phyloP scores from a whole-genome alignment of 2,797 vertebrate genomes.

The Mastacembelus armatus region DNA sequence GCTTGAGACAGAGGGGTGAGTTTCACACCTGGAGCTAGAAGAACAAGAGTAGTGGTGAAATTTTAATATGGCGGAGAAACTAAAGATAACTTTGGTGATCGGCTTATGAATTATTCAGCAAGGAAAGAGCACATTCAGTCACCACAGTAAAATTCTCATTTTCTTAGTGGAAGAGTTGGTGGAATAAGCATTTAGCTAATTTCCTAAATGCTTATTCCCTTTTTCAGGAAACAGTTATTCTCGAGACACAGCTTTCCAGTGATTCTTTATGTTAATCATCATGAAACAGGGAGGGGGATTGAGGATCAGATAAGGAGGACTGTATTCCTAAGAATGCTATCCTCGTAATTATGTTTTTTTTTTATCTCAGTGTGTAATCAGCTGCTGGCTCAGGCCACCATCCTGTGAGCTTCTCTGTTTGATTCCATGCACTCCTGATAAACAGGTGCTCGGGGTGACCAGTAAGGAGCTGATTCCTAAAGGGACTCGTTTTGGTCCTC shows the following conservation, averaged over 20 bases:
- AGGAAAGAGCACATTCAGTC: constrained; percentile 22
- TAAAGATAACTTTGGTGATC: constrained; percentile 54
- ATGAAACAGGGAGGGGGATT: constrained; percentile 11
- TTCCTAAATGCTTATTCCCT: constrained; percentile 2
- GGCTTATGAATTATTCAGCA: constrained; percentile 75
- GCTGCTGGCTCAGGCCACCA: constrained; percentile 10
- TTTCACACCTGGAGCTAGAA: constrained; percentile 78
- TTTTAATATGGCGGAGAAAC: constrained; percentile 72
- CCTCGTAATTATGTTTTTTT: constrained; percentile 50
- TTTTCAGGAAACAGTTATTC: constrained; percentile 9
- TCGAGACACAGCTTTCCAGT: constrained; percentile 8
- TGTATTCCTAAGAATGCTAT: constrained; percentile 28
- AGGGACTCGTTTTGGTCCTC: constrained; percentile 93
- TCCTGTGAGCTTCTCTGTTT: constrained; percentile 28
- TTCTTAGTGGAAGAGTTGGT: neutral
- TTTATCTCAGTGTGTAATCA: constrained; percentile 18
- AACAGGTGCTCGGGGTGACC: constrained; percentile 90
- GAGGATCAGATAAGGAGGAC: constrained; percentile 12
- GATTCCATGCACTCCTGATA: constrained; percentile 24
- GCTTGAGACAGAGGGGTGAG: constrained; percentile 52
- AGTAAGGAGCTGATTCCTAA: constrained; percentile 93
- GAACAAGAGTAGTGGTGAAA: constrained; percentile 76
- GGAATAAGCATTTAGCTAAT: neutral
- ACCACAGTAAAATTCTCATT: neutral
- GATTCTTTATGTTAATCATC: constrained; percentile 27